A percentile compares a stretch with the other conserved stretches of the same genome.
phyloP scores from a whole-genome alignment of 2,113 vertebrate genomes.

The Ciconia boyciana region DNA sequence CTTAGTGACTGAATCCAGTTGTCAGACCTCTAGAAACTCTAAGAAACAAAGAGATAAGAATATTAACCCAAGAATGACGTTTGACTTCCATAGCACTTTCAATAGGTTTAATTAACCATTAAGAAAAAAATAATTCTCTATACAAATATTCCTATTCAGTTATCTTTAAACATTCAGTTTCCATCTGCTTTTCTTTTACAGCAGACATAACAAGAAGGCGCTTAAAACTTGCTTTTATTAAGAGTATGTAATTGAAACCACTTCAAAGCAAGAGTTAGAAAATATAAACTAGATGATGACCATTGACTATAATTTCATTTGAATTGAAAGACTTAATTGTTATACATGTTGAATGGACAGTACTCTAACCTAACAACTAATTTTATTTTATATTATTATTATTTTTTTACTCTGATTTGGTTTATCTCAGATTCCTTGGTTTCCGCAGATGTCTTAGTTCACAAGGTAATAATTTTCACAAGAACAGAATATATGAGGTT shows the following conservation, averaged over 20 bases:
- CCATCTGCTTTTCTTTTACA: slow-evolving; percentile 32
- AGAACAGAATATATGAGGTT: not conserved
- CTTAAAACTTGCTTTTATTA: slow-evolving; percentile 5
- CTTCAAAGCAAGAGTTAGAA: slow-evolving; percentile 22
- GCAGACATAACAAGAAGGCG: not conserved
- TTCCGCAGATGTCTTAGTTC: not conserved
- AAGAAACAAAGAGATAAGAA: not conserved
- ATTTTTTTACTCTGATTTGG: not conserved
- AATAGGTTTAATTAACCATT: not conserved
- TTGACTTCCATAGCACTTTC: not conserved
- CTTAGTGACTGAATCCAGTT: not conserved
- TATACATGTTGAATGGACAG: not conserved
- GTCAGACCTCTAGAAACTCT: not conserved
- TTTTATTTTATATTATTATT: not conserved
- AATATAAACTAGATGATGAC: not conserved
- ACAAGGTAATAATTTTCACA: not conserved
- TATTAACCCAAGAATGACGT: not conserved
- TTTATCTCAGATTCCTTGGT: not conserved
- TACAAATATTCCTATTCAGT: not conserved
- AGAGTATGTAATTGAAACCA: not conserved
- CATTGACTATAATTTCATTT: not conserved
- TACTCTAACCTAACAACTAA: not conserved
- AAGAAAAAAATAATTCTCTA: not conserved
- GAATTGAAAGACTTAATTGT: not conserved
- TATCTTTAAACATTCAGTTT: not conserved